phyloP scores from a whole-genome alignment of 2,797 vertebrate genomes.

The Rhynchonycteris naso region DNA sequence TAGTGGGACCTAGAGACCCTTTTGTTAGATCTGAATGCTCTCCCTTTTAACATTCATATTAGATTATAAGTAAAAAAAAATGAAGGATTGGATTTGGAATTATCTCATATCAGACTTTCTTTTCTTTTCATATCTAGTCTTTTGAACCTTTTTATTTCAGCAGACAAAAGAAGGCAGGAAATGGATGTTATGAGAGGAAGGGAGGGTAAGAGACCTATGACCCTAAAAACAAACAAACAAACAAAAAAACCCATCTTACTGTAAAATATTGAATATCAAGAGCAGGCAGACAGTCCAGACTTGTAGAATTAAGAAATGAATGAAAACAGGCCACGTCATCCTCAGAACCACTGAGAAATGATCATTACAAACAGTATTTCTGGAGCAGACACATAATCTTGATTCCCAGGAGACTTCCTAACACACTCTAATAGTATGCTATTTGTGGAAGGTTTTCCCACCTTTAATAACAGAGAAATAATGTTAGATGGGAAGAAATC shows the following conservation, averaged over 20 bases:
- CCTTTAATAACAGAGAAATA: conserved; percentile 82
- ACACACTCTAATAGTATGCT: conserved; percentile 79
- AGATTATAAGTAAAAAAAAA: conserved; percentile 27
- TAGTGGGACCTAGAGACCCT: not conserved
- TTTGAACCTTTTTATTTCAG: conserved; percentile 62
- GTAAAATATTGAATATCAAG: conserved; percentile 64
- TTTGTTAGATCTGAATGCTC: conserved; percentile 25
- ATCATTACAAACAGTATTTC: conserved; percentile 82
- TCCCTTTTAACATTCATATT: conserved; percentile 40
- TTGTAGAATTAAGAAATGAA: conserved; percentile 78
- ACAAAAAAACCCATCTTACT: conserved; percentile 13
- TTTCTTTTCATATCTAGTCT: conserved; percentile 59
- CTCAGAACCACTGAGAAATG: conserved; percentile 77
- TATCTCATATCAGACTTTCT: conserved; percentile 56
- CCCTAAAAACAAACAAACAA: conserved; percentile 23
- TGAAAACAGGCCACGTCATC: conserved; percentile 74
- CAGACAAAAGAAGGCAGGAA: conserved; percentile 67
- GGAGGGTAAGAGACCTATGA: conserved; percentile 7
- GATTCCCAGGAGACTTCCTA: conserved; percentile 78
- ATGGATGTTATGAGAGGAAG: conserved; percentile 54
- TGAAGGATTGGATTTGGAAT: conserved; percentile 47
- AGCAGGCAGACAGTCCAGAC: conserved; percentile 55
- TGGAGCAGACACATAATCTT: conserved; percentile 81
- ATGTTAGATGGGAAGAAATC: conserved; percentile 80
- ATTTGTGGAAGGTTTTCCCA: conserved; percentile 81